Evolutionary conservation across 2,113 vertebrate genomes (phyloP), one percentile per base, ranked within the genome.

Genomic region (Cacatua alba): DNA sequence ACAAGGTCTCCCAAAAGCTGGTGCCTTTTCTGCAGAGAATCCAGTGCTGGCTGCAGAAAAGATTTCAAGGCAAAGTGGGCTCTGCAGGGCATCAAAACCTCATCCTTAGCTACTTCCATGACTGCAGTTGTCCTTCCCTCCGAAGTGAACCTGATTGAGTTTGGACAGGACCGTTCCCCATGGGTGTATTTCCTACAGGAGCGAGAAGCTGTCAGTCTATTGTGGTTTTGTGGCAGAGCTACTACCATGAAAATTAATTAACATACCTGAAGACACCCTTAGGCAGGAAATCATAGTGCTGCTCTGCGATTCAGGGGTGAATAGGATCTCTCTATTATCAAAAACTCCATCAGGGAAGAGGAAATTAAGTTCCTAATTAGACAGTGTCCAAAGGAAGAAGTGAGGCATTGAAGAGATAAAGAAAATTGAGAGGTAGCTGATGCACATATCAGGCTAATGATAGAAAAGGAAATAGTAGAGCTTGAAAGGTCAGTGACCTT

Each of bases 351-450:
- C 97, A 98, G 96, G 97, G 98, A 98, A 98, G 98, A 98, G 99
- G 98, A 99, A 99, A 99, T 98, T 97, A 98, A 98, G 98, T 98
- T 99, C 98, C 98, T 99, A 99, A 99, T 98, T 99, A 98, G 98
- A 98, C 98, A 99, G 98, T 98, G 98, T 98, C 98, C 98, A 98
- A 98, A 98, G 98, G 98, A 98, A 98, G 98, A 97, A 98, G 97
- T 97, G 97, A 98, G 97, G 98, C 98, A 98, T 98, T 97, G 98
- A 98, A 90, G 97, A 98, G 97, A 96, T 96, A 96, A 98, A 94
- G 97, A 97, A 98, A 98, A 97, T 94, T 97, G 96, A 97, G 97
- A 97, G 97, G 97, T 95, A 96, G 97, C 96, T 98, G 97, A 96
- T 98, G 98, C 94, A 97, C 82, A 71, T 98, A 97, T 98, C 97